phyloP scores from a whole-genome alignment of 2,888 invertebrate species.

The Leptinotarsa haldemani region DNA sequence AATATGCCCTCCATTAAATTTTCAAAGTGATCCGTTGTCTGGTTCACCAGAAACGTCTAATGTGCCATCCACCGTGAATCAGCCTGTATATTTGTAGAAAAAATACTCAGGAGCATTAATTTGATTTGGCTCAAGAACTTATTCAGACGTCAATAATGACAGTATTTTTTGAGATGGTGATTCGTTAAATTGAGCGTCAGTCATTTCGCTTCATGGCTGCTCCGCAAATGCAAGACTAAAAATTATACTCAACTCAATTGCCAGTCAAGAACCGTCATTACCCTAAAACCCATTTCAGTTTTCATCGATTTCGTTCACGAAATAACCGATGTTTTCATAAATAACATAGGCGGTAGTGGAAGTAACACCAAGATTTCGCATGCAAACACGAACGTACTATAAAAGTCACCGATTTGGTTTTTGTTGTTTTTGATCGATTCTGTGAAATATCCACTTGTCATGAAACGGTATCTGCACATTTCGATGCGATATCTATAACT shows the following conservation, averaged over 20 bases:
- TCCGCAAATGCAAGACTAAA: background rate
- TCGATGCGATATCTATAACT: background rate
- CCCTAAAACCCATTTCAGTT: constrained; percentile 13
- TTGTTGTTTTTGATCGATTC: constrained; percentile 9
- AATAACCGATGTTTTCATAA: constrained; percentile 15
- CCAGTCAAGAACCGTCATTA: constrained; percentile 10
- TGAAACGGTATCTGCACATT: constrained; percentile 9
- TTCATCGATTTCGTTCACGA: constrained; percentile 15
- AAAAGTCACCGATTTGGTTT: constrained; percentile 12
- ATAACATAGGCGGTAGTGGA: constrained; percentile 13
- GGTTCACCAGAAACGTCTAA: too few species aligned
- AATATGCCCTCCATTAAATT: too few species aligned
- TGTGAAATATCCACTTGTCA: constrained; percentile 17
- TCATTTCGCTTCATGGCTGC: background rate
- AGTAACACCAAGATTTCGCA: constrained; percentile 19
- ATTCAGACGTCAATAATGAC: too few species aligned
- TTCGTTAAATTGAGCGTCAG: background rate
- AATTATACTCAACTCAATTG: constrained; percentile 8
- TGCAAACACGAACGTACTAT: constrained; percentile 15
- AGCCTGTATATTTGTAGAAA: too few species aligned
- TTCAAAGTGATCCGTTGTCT: too few species aligned
- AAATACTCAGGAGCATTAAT: too few species aligned
- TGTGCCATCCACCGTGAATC: too few species aligned
- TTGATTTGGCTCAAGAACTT: too few species aligned
- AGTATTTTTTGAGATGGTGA: too few species aligned